Percentiles rank a stretch among this genome's conserved stretches.
phyloP scores from a whole-genome alignment of 2,113 vertebrate species.

The Anhinga anhinga region DNA sequence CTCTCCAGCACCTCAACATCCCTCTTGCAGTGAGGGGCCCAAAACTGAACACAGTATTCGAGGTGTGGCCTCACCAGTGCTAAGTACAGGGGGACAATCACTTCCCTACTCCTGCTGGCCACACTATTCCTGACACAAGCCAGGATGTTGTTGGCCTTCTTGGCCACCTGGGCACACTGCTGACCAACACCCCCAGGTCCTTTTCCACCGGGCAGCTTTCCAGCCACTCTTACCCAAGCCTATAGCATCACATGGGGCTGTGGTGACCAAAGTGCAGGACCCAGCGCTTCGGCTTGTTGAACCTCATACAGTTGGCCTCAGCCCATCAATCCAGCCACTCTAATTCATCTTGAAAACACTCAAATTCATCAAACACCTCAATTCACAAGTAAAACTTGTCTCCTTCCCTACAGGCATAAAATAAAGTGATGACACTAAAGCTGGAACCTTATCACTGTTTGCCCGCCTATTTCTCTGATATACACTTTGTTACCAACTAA shows the following conservation, averaged over 20 bases:
- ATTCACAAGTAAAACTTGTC: background rate
- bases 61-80: background rate
- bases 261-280: background rate
- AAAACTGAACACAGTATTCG: background rate
- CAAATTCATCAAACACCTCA: background rate
- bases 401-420: background rate
- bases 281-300: background rate
- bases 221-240: no score
- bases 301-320: background rate
- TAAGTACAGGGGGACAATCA: fast-evolving
- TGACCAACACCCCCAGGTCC: background rate
- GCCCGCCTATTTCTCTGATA: background rate
- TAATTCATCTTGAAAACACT: background rate
- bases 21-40: background rate
- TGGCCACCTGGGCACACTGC: background rate
- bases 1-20: background rate
- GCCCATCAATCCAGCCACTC: background rate
- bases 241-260: fast-evolving
- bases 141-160: background rate
- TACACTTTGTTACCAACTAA: background rate
- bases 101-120: background rate
- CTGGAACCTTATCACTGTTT: background rate
- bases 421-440: background rate
- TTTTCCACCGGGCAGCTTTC: background rate
- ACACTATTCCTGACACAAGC: background rate